Evolutionary conservation across 2,888 invertebrate species (phyloP).

Genomic region (Conus canariensis): DNA sequence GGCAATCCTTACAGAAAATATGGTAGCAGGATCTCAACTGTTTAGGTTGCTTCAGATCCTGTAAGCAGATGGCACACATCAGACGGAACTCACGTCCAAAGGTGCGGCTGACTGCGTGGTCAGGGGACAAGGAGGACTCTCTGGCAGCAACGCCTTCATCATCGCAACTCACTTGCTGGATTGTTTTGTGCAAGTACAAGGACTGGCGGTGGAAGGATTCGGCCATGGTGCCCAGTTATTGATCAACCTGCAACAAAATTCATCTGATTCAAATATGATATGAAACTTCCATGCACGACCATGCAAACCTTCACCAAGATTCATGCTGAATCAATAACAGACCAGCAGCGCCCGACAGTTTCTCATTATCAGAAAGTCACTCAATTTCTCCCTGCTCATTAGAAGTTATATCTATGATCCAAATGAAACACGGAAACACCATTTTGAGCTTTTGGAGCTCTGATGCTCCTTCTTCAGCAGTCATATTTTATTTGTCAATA

Average conservation of each 20-base stretch:
- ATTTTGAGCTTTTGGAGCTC: not conserved
- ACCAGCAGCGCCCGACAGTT: too few species aligned
- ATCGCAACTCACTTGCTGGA: not conserved
- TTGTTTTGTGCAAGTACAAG: not conserved
- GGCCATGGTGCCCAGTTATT: not conserved
- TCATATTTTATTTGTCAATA: too few species aligned
- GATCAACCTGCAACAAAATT: not conserved
- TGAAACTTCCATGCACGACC: not conserved
- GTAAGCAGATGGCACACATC: conserved; percentile 26
- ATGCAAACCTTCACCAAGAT: not conserved
- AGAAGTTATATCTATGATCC: too few species aligned
- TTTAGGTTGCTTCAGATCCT: conserved; percentile 24
- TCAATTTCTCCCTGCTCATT: too few species aligned
- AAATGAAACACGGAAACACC: too few species aligned
- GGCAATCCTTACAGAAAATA: conserved; percentile 38
- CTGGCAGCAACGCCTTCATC: not conserved
- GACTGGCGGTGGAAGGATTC: not conserved
- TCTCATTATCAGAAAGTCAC: too few species aligned
- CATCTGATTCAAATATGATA: not conserved
- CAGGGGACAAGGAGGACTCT: not conserved
- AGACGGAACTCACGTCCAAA: conserved; percentile 27
- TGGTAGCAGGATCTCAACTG: conserved; percentile 35
- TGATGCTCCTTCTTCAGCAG: too few species aligned
- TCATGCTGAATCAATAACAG: too few species aligned
- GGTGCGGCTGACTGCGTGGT: not conserved